A percentile compares a stretch with the other conserved stretches of the same genome.
Conservation (phyloP, 2,797 vertebrate species). For the Diceros bicornis region DNA sequence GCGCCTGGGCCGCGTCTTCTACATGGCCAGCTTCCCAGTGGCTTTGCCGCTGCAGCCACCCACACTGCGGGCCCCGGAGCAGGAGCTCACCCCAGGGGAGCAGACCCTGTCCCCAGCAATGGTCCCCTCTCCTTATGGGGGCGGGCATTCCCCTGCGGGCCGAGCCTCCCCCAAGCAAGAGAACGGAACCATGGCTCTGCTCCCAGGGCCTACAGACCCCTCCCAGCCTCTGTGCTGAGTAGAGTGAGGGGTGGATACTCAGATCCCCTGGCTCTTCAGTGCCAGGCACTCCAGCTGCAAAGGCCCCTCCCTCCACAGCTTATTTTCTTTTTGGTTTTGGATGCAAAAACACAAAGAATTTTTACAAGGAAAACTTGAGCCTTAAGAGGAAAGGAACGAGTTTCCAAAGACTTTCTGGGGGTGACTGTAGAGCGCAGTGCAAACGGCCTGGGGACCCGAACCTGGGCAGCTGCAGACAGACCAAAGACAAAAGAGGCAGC, state of each 20-base stretch:
- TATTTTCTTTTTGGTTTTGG: constrained; percentile 13
- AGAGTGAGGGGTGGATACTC: neutral
- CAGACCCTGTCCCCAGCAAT: constrained; percentile 93
- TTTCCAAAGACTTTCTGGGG: constrained; percentile 85
- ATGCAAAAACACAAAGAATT: neutral
- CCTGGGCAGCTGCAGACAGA: constrained; percentile 89
- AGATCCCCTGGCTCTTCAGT: neutral
- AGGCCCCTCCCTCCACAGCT: neutral
- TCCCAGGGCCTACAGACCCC: constrained; percentile 89
- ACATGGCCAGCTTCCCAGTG: constrained; percentile 97
- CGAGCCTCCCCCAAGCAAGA: constrained; percentile 95
- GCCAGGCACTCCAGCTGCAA: neutral
- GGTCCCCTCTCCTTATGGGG: constrained; percentile 93
- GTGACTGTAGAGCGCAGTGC: neutral
- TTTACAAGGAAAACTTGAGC: constrained; percentile 51
- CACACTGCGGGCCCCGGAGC: constrained; percentile 88
- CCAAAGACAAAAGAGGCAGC: constrained; percentile 92
- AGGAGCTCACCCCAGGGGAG: constrained; percentile 88
- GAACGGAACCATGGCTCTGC: constrained; percentile 91
- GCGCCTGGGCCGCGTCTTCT: constrained; percentile 95
- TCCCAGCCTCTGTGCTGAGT: constrained; percentile 93
- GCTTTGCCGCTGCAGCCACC: constrained; percentile 95
- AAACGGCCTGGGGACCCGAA: neutral
- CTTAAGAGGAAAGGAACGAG: constrained; percentile 64
- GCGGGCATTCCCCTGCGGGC: constrained; percentile 88